phyloP scores from a whole-genome alignment of 2,797 vertebrate species.

The Aulostomus chinensis region DNA sequence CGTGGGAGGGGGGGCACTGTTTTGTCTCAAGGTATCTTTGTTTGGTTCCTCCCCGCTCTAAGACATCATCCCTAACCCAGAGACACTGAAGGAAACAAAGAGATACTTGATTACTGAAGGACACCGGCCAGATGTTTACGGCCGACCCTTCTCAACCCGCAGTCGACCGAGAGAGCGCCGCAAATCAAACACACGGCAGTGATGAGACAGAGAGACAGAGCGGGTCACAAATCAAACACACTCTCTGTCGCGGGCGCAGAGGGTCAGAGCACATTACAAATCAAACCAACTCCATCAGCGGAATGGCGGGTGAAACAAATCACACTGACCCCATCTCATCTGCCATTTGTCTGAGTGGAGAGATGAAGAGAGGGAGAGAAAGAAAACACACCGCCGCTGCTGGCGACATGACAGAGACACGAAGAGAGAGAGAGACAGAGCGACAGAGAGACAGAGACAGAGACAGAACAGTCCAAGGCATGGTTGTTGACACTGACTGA shows the following conservation, averaged over 20 bases:
- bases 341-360: constrained; percentile 21
- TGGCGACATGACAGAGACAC: constrained; percentile 42
- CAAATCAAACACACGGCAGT: constrained; percentile 51
- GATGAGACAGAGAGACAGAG: constrained; percentile 26
- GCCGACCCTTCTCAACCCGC: constrained; percentile 9
- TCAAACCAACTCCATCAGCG: constrained; percentile 43
- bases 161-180: neutral
- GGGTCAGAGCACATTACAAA: constrained; percentile 55
- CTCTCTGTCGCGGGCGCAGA: constrained; percentile 24
- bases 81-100: neutral
- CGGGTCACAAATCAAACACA: constrained; percentile 58
- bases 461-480: no score
- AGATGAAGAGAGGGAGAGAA: neutral
- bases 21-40: constrained; percentile 2
- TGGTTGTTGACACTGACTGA: no score
- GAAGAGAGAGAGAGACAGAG: constrained; percentile 24
- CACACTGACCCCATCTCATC: constrained; percentile 63
- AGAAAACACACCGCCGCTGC: neutral
- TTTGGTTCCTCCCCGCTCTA: neutral
- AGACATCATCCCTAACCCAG: neutral
- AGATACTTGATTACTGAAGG: constrained; percentile 24
- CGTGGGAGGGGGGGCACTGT: no score
- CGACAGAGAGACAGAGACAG: constrained; percentile 10
- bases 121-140: constrained; percentile 27
- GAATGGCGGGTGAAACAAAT: constrained; percentile 60